Evolutionary conservation across 2,113 vertebrate species (phyloP).

Genomic region (Petaurus breviceps): DNA sequence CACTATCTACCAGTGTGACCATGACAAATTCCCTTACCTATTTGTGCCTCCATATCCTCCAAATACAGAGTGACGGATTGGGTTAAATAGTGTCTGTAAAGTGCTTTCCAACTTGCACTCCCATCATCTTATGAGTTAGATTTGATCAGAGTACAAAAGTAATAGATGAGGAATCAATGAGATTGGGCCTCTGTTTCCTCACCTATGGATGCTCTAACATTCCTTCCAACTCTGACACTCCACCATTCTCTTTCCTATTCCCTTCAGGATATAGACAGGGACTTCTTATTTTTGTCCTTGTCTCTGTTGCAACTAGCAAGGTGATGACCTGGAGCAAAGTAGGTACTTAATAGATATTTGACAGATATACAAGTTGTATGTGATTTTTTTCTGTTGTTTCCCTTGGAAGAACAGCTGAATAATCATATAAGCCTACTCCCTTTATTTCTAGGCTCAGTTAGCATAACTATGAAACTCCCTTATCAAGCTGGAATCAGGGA

Average conservation of each 20-base stretch:
- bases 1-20: not conserved
- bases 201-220: not conserved
- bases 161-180: not conserved
- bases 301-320: not conserved
- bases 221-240: not conserved
- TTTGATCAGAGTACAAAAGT: not conserved
- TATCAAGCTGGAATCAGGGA: not conserved
- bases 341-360: not conserved
- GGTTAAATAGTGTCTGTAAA: not conserved
- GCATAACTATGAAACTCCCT: not conserved
- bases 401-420: not conserved
- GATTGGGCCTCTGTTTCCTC: not conserved
- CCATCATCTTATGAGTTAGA: not conserved
- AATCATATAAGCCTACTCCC: not conserved
- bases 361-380: not conserved
- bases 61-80: not conserved
- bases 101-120: not conserved
- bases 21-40: not conserved
- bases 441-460: not conserved
- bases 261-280: not conserved
- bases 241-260: not conserved
- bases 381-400: not conserved
- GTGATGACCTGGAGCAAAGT: not conserved
- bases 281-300: not conserved
- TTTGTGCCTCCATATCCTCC: not conserved